A percentile compares a stretch with the other conserved stretches of the same genome.
Evolutionary conservation across 2,797 vertebrate species (phyloP).

Genomic region (Danio choprae): DNA sequence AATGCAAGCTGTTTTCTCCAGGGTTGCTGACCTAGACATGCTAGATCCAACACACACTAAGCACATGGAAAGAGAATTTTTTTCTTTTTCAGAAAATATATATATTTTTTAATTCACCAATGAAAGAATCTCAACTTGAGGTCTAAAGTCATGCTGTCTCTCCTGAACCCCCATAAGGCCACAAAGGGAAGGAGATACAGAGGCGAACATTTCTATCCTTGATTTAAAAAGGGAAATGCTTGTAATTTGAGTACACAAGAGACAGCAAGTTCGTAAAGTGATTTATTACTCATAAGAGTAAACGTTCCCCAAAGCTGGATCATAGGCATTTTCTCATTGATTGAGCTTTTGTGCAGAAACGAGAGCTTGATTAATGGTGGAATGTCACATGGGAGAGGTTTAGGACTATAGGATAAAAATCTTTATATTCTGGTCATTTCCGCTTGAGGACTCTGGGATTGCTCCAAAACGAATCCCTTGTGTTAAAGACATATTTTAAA

Average conservation of each 20-base stretch:
- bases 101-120: constrained; percentile 40
- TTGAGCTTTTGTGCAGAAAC: constrained; percentile 65
- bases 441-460: constrained; percentile 41
- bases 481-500: constrained; percentile 1
- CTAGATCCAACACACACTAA: constrained; percentile 79
- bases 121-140: constrained; percentile 47
- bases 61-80: constrained; percentile 44
- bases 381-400: constrained; percentile 47
- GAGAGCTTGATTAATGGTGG: constrained; percentile 61
- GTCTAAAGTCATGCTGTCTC: constrained; percentile 80
- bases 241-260: constrained; percentile 60
- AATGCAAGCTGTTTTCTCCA: constrained; percentile 99
- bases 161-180: constrained; percentile 70
- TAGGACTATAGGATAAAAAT: constrained; percentile 50
- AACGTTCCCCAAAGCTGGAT: constrained; percentile 60
- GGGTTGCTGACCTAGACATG: constrained; percentile 93
- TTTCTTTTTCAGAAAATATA: constrained; percentile 69
- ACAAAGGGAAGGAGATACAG: constrained; percentile 62
- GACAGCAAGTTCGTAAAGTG: constrained; percentile 58
- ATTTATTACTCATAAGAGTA: constrained; percentile 60
- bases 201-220: constrained; percentile 74
- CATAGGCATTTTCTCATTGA: constrained; percentile 61
- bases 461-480: constrained; percentile 15
- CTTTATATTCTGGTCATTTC: constrained; percentile 53
- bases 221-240: constrained; percentile 56